Base-by-base conservation (phyloP, 1,140 invertebrate genomes). In the Stenopsyche tienmushanensis region DNA sequence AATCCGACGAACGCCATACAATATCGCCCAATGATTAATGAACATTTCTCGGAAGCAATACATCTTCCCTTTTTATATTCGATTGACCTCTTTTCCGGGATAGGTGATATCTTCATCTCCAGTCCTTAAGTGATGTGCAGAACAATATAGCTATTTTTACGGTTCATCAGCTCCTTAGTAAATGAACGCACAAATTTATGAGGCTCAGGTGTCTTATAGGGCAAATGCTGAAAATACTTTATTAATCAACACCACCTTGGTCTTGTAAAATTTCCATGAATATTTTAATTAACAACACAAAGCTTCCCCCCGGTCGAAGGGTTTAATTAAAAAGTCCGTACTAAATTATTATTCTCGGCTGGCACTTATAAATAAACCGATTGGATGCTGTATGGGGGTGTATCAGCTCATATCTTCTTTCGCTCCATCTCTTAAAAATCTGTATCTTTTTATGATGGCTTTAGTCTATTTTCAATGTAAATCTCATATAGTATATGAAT, bases 181-280 rank as follows among this genome's bases (percentile, higher is more conserved):
- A 34, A 42, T 10, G 29, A 55, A 55, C 7, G 44, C 25, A 13
- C 26, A 62, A 52, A 52, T 50, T 52, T n/a, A 20, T 13, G 21
- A 20, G 29, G 60, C 60, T 63, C 60, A 63, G 60, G 60, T 63
- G 60, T 53, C 47, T 15, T 8, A n/a, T n/a, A n/a, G n/a, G n/a
- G 55, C 49, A 59, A 62, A 62, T 59, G 45, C 21, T 24, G 50
- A 62, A 59, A 62, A 57, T 52, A 59, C 50, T 66, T 62, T 66
- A 66, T 66, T 66, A 66, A 66, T 66, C 65, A 66, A 50, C 55
- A 59, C 49, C 64, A 3, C 17, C 44, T 47, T 44, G 55, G 54
- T 54, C 52, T 66, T 59, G 42, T 20, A 55, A 62, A 62, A 66
- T 66, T 66, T 62, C 52, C 65, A 66, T 66, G 65, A 66, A 66